Conservation (phyloP, 2,888 invertebrate species). For the Crematogaster levior region DNA sequence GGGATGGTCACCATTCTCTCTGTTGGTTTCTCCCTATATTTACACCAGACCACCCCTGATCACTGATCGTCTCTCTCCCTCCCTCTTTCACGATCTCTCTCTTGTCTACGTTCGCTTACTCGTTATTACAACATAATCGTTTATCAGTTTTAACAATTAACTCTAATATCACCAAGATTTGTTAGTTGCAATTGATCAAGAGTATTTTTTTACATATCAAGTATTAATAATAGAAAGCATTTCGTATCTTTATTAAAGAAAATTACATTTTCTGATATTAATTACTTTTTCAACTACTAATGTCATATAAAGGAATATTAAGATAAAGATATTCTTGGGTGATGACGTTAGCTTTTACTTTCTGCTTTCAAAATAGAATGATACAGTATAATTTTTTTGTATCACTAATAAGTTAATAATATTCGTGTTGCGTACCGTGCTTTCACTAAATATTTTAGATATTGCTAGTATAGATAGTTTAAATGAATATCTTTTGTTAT, state of each 20-base stretch:
- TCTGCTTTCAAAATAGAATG: neutral
- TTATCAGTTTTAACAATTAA: constrained; percentile 56
- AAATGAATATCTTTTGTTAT: neutral
- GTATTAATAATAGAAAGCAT: too few species aligned
- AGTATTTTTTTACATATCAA: neutral
- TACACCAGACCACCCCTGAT: neutral
- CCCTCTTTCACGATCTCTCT: neutral
- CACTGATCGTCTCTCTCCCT: neutral
- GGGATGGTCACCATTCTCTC: constrained; percentile 9
- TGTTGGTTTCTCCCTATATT: constrained; percentile 10
- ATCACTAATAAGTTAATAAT: neutral
- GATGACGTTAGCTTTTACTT: neutral
- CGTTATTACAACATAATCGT: constrained; percentile 6
- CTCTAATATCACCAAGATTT: neutral
- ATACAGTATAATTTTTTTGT: neutral
- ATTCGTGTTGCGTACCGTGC: neutral
- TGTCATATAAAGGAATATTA: neutral
- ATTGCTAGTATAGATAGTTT: neutral
- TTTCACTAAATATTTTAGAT: neutral
- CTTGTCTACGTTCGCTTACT: neutral
- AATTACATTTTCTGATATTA: neutral
- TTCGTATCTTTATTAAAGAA: neutral
- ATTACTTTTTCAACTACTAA: neutral
- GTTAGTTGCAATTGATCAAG: neutral
- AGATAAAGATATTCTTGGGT: neutral